Conservation (phyloP, 2,888 invertebrate species). For the Cremastinae sp. region DNA sequence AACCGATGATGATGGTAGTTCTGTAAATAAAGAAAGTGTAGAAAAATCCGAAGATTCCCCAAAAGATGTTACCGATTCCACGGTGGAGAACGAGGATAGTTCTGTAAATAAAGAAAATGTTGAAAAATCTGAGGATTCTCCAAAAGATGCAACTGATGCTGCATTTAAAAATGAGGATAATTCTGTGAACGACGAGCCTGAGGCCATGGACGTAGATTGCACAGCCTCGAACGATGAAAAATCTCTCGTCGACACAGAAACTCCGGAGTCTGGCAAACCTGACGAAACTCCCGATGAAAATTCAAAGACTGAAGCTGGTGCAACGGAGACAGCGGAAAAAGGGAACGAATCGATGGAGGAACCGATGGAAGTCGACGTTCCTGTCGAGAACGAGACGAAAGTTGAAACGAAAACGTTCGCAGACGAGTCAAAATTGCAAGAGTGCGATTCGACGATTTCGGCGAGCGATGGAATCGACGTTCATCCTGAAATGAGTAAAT, state of each 20-base stretch:
- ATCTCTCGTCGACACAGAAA: conserved; percentile 7
- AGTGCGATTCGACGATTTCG: not conserved
- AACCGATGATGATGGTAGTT: conserved; percentile 16
- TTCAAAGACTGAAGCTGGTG: conserved; percentile 1
- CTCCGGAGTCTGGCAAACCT: not conserved
- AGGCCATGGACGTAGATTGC: conserved; percentile 39
- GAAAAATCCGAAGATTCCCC: conserved; percentile 36
- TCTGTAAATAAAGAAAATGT: not conserved
- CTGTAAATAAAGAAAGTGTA: not conserved
- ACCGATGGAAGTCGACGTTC: conserved; percentile 52
- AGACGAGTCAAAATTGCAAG: not conserved
- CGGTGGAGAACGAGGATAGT: conserved; percentile 12
- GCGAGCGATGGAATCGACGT: not conserved
- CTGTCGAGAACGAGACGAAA: conserved; percentile 2
- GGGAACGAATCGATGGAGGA: conserved; percentile 10
- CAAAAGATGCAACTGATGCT: conserved; percentile 22
- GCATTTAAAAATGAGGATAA: conserved; percentile 15
- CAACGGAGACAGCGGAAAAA: not conserved
- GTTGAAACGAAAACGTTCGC: not conserved
- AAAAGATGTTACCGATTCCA: conserved; percentile 30
- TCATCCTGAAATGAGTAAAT: conserved; percentile 16
- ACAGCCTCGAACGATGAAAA: conserved; percentile 31
- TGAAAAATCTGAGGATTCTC: conserved; percentile 36
- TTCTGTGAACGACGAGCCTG: conserved; percentile 4
- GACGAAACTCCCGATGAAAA: conserved; percentile 9